Evolutionary conservation across 2,888 invertebrate genomes (phyloP).

Genomic region (Orgyia antiqua): DNA sequence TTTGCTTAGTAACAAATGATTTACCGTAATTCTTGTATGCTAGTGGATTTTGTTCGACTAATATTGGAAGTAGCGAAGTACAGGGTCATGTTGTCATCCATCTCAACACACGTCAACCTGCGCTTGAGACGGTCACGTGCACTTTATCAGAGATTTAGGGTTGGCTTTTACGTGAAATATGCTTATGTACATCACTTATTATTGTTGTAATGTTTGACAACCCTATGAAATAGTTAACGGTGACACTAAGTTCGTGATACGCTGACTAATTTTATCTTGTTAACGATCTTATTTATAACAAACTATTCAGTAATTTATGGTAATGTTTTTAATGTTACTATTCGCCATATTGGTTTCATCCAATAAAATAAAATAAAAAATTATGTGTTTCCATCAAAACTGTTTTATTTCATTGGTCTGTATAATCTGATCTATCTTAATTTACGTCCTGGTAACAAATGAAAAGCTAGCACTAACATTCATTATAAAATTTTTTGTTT

Average conservation of each 20-base stretch:
- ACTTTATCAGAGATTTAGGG: slow-evolving; percentile 34
- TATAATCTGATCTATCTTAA: too few relatives aligned
- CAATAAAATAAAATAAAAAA: too few relatives aligned
- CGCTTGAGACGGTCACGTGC: slow-evolving; percentile 32
- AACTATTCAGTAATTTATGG: too few relatives aligned
- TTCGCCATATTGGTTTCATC: too few relatives aligned
- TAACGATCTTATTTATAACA: neutral
- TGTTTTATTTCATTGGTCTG: too few relatives aligned
- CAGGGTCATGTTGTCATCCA: slow-evolving; percentile 19
- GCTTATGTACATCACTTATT: slow-evolving; percentile 48
- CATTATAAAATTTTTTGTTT: too few relatives aligned
- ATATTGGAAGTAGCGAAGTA: slow-evolving; percentile 19
- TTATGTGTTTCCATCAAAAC: too few relatives aligned
- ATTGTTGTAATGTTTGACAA: slow-evolving; percentile 39
- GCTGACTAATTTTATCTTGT: slow-evolving; percentile 7
- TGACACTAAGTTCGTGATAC: slow-evolving; percentile 32
- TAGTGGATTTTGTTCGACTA: slow-evolving; percentile 3
- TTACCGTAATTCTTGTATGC: neutral
- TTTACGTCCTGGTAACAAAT: too few relatives aligned
- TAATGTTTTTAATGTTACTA: too few relatives aligned
- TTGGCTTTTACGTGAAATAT: slow-evolving; percentile 15
- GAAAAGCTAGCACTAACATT: too few relatives aligned
- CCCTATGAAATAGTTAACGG: slow-evolving; percentile 44
- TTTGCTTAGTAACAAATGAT: neutral
- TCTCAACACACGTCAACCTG: slow-evolving; percentile 21